Evolutionary conservation across 1,140 invertebrate species (phyloP).

Genomic region (Aethina tumida): DNA sequence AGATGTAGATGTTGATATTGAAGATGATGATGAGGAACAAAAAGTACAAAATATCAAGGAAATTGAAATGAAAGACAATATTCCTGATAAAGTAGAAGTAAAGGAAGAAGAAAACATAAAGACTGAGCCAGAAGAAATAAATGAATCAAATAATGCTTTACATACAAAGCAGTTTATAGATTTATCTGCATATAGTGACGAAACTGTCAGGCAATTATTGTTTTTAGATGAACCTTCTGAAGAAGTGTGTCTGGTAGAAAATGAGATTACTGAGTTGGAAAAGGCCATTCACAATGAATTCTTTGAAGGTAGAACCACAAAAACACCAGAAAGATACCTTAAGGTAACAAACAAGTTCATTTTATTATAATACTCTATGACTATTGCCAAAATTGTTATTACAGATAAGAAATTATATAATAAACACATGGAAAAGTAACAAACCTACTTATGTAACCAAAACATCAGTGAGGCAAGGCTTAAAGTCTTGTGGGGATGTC

Average conservation of each 20-base stretch:
- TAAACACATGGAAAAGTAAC: constrained; percentile 44
- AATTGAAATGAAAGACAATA: constrained; percentile 1
- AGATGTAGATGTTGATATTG: constrained; percentile 48
- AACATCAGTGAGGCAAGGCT: constrained; percentile 44
- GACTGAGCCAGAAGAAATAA: too few species aligned
- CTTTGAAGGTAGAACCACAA: constrained; percentile 45
- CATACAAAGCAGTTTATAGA: constrained; percentile 9
- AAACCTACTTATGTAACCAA: constrained; percentile 52
- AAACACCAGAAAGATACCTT: constrained; percentile 50
- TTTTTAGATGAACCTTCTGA: constrained; percentile 34
- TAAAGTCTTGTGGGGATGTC: constrained; percentile 54
- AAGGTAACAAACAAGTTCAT: constrained; percentile 30
- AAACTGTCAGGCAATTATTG: constrained; percentile 20
- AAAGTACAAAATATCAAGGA: not conserved
- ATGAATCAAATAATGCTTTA: too few species aligned
- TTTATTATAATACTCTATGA: constrained; percentile 3
- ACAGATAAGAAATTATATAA: constrained; percentile 49
- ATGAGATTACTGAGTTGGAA: constrained; percentile 44
- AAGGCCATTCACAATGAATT: constrained; percentile 47
- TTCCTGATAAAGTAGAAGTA: constrained; percentile 12
- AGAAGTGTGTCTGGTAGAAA: constrained; percentile 36
- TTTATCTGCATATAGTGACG: constrained; percentile 10
- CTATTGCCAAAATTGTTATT: constrained; percentile 11
- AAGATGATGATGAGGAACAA: constrained; percentile 37
- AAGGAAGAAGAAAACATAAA: constrained; percentile 10